Evolutionary conservation across 2,113 vertebrate species (phyloP).

Genomic region (Pelecanus crispus): DNA sequence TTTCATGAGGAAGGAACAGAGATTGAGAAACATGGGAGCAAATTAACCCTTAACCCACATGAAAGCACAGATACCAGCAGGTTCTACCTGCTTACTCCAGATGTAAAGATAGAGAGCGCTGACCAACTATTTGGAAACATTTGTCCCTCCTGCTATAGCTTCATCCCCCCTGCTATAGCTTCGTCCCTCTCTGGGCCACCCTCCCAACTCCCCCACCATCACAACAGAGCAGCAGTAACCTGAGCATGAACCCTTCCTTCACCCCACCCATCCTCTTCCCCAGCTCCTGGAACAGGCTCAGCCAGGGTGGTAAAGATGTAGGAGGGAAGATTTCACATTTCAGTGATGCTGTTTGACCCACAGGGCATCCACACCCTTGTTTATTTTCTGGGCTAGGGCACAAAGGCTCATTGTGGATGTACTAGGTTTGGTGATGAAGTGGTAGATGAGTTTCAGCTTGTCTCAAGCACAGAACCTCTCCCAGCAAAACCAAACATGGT

Average conservation of each 20-base stretch:
- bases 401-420: conserved; percentile 14
- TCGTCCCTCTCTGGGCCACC: background rate
- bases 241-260: background rate
- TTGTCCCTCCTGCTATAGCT: background rate
- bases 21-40: conserved; percentile 23
- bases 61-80: conserved; percentile 18
- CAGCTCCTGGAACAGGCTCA: background rate
- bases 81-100: conserved; percentile 21
- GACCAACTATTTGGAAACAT: background rate
- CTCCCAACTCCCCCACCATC: background rate
- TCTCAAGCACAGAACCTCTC: background rate
- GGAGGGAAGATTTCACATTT: conserved; percentile 4
- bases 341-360: conserved; percentile 11
- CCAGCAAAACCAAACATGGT: background rate
- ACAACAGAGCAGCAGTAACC: background rate
- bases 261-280: background rate
- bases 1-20: conserved; percentile 20
- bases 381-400: conserved; percentile 40
- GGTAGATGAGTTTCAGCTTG: conserved; percentile 45
- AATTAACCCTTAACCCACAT: conserved; percentile 29
- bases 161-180: background rate
- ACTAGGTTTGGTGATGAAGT: conserved; percentile 1
- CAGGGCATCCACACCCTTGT: conserved; percentile 35
- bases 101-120: background rate
- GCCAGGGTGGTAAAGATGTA: background rate